phyloP scores from a whole-genome alignment of 1,140 invertebrate genomes.

The Dendrolimus kikuchii region DNA sequence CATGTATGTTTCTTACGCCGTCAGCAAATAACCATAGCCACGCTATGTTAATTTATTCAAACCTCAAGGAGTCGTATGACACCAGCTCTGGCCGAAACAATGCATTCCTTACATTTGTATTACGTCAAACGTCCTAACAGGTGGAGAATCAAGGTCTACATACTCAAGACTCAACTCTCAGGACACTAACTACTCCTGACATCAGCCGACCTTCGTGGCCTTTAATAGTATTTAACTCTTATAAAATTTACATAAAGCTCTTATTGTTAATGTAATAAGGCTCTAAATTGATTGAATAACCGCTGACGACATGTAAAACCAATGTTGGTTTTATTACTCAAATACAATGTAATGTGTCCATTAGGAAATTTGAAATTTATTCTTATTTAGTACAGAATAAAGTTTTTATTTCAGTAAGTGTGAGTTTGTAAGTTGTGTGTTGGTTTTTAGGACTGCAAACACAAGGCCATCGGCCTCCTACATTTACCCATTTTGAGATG shows the following conservation, averaged over 20 bases:
- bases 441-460: constrained; percentile 6
- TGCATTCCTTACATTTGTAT: too few relatives aligned
- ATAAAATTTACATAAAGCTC: neutral
- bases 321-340: too few relatives aligned
- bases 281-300: neutral
- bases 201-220: constrained; percentile 11
- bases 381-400: too few relatives aligned
- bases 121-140: neutral
- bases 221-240: neutral
- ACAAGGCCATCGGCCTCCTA: constrained; percentile 60
- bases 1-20: too few relatives aligned
- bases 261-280: neutral
- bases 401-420: neutral
- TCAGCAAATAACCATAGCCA: too few relatives aligned
- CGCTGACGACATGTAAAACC: too few relatives aligned
- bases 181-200: constrained; percentile 16
- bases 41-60: too few relatives aligned
- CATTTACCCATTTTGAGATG: constrained; percentile 43
- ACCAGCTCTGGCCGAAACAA: too few relatives aligned
- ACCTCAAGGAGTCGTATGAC: too few relatives aligned
- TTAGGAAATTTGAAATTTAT: too few relatives aligned
- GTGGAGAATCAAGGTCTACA: constrained; percentile 13
- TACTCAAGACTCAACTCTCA: constrained; percentile 8
- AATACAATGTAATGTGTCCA: too few relatives aligned
- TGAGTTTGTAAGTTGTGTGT: constrained; percentile 7